Conservation (phyloP, 2,888 invertebrate genomes). For the Beris morrisii region DNA sequence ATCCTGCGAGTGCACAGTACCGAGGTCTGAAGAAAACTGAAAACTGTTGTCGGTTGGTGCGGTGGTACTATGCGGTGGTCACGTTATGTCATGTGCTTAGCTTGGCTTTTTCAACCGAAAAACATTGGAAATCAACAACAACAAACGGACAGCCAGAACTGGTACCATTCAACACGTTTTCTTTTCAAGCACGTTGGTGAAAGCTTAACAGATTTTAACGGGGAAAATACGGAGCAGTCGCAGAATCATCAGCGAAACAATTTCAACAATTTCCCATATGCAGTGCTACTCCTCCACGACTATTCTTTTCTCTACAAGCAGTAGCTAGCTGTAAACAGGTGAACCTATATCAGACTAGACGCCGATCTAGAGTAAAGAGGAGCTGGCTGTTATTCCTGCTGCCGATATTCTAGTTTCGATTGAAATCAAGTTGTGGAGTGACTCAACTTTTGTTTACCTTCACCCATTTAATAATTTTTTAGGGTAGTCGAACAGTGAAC, state of each 20-base stretch:
- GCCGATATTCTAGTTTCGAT: too few relatives aligned
- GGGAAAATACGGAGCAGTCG: constrained; percentile 24
- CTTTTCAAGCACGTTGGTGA: constrained; percentile 17
- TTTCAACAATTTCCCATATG: constrained; percentile 18
- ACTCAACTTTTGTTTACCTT: too few relatives aligned
- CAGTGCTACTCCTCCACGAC: background rate
- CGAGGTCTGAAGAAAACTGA: constrained; percentile 21
- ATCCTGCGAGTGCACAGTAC: constrained; percentile 6
- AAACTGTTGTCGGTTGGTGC: background rate
- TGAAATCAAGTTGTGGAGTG: too few relatives aligned
- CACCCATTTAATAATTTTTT: too few relatives aligned
- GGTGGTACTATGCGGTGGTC: background rate
- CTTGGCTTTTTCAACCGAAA: background rate
- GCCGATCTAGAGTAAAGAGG: too few relatives aligned
- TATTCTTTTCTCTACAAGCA: background rate
- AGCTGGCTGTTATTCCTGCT: too few relatives aligned
- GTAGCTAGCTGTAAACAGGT: background rate
- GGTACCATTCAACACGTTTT: constrained; percentile 23
- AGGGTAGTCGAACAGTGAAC: too few relatives aligned
- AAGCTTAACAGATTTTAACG: constrained; percentile 15
- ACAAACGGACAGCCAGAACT: too few relatives aligned
- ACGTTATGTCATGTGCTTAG: constrained; percentile 6
- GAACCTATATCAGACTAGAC: too few relatives aligned
- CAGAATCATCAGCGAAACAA: background rate
- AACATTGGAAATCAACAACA: too few relatives aligned